phyloP scores from a whole-genome alignment of 2,888 invertebrate species.

The Orthosia incerta region DNA sequence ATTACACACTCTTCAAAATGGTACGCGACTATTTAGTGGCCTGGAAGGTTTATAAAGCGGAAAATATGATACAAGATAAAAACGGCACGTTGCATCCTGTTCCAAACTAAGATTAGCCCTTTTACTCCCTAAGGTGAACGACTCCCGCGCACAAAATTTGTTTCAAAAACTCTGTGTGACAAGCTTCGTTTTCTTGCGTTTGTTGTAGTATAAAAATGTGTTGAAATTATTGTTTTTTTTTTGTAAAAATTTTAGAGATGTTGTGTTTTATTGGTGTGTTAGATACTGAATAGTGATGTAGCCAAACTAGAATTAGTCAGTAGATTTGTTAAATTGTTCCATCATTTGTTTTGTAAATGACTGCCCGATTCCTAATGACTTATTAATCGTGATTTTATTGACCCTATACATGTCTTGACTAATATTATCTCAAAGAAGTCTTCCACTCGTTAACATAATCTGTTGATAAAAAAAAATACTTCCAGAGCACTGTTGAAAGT shows the following conservation, averaged over 20 bases:
- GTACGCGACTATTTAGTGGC: constrained; percentile 96
- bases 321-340: constrained; percentile 24
- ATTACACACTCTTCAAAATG: constrained; percentile 97
- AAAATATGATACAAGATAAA: constrained; percentile 93
- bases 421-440: constrained; percentile 13
- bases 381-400: not conserved
- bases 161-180: constrained; percentile 18
- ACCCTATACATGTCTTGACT: not conserved
- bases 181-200: constrained; percentile 43
- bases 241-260: not conserved
- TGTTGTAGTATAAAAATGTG: not conserved
- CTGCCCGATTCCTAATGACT: not conserved
- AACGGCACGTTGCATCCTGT: constrained; percentile 68
- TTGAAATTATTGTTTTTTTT: constrained; percentile 9
- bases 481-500: not conserved
- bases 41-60: constrained; percentile 95
- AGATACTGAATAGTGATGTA: constrained; percentile 12
- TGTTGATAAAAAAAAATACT: constrained; percentile 22
- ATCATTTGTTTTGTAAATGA: not conserved
- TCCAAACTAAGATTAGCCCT: constrained; percentile 54
- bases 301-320: constrained; percentile 15
- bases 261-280: constrained; percentile 16
- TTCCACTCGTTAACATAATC: constrained; percentile 30
- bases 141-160: constrained; percentile 64
- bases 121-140: constrained; percentile 56